Conservation (phyloP, 2,888 invertebrate genomes). For the Dicycla oo region DNA sequence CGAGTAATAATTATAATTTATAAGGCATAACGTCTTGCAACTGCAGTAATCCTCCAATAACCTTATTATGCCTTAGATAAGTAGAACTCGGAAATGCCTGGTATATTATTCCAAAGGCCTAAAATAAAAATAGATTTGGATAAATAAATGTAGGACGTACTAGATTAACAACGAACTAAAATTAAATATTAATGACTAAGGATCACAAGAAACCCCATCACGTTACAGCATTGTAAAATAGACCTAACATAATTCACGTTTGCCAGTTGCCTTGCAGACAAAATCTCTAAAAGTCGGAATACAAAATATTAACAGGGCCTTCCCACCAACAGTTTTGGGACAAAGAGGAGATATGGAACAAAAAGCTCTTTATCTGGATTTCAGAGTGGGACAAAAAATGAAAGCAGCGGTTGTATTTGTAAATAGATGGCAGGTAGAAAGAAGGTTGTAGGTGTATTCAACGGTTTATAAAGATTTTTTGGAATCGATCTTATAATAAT, state of each 20-base stretch:
- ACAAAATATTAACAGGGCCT: constrained; percentile 42
- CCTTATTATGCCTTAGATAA: background rate
- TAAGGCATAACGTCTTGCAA: no score
- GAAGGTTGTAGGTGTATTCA: constrained; percentile 88
- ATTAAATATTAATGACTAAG: constrained; percentile 6
- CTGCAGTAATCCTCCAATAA: no score
- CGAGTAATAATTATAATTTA: no score
- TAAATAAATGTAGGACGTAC: background rate
- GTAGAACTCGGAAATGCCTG: background rate
- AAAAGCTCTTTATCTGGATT: constrained; percentile 80
- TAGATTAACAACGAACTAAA: constrained; percentile 3
- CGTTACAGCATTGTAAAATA: background rate
- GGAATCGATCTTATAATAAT: constrained; percentile 64
- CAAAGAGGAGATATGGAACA: constrained; percentile 80
- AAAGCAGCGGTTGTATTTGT: constrained; percentile 85
- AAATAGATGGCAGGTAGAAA: constrained; percentile 89
- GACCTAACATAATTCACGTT: constrained; percentile 5
- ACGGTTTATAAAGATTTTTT: constrained; percentile 71
- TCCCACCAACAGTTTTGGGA: constrained; percentile 68
- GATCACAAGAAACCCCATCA: constrained; percentile 15
- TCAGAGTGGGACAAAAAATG: constrained; percentile 78
- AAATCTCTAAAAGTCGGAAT: constrained; percentile 37
- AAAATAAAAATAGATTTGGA: background rate
- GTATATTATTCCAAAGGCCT: background rate
- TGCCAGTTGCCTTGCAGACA: constrained; percentile 26